Conservation (phyloP, 2,113 vertebrate species). For the Vanacampus margaritifer region DNA sequence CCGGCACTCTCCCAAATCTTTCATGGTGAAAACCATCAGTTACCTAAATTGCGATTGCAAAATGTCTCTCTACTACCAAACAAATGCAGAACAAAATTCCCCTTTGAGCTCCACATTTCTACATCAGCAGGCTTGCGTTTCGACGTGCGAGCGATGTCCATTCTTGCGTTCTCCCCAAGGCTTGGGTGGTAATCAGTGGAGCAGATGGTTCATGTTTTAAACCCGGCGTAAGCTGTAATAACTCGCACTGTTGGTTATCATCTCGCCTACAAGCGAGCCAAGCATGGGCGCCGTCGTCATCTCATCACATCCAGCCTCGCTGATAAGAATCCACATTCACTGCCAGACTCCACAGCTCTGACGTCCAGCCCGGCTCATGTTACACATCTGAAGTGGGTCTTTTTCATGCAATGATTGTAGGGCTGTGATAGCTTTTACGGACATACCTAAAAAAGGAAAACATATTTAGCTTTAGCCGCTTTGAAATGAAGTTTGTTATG, state of each 20-base stretch:
- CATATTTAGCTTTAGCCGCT: not conserved
- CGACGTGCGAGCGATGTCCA: slow-evolving; percentile 12
- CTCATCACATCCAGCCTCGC: not conserved
- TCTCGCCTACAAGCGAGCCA: slow-evolving; percentile 33
- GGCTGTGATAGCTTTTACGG: not conserved
- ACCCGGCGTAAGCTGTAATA: slow-evolving; percentile 59
- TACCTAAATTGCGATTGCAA: no score
- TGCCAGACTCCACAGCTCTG: slow-evolving; percentile 1
- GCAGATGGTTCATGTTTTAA: slow-evolving; percentile 68
- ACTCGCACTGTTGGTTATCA: slow-evolving; percentile 58
- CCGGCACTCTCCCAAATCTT: no score
- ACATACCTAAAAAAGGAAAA: not conserved
- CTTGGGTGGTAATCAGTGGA: slow-evolving; percentile 59
- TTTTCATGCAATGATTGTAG: not conserved
- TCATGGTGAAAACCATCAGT: no score
- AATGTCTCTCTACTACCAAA: no score
- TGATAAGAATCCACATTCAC: slow-evolving; percentile 28
- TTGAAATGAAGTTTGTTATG: not conserved
- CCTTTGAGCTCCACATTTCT: not conserved
- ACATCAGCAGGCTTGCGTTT: not conserved
- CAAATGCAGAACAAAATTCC: not conserved
- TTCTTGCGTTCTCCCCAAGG: slow-evolving; percentile 26
- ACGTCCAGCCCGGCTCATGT: slow-evolving; percentile 20
- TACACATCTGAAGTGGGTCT: slow-evolving; percentile 22
- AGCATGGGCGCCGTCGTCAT: slow-evolving; percentile 23